Base-by-base conservation (phyloP, 2,888 invertebrate species). In the Macrosiphum euphorbiae region DNA sequence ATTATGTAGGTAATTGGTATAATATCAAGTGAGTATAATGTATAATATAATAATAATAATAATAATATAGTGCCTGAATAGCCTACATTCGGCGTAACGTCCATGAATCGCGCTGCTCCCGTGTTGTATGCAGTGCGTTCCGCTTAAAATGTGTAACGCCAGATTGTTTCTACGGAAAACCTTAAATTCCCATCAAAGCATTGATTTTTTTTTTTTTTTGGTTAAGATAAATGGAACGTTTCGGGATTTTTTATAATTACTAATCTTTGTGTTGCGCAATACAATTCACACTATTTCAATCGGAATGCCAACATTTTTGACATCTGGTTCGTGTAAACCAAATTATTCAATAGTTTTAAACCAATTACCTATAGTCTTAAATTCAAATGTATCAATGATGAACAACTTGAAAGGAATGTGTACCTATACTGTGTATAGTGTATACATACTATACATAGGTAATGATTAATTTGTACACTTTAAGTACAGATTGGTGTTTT, bases 11-110 rank as follows among this genome's bases (percentile, higher is more conserved):
- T 78, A 78, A 78, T 78, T 78, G 78, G 78, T 78, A 78, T 78
- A 78, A 78, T 78, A 78, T 78, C 35, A 78, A 78, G 78, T 78
- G 78, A 78, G 78, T 78, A 35, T 78, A 41, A 78, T 78, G 35
- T 20, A 78, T 78, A 78, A 78, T 78, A 78, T 78, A 78, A 67
- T n/a, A 26, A 11, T 78, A 35, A 78, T 35, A 35, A 78, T 78
- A 78, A 67, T n/a, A 26, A 3, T 78, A 35, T 67, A 67, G 78
- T 78, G 78, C 20, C 78, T 78, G 35, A 78, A 78, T 35, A 78
- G 78, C 78, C 78, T 78, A 78, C 35, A 78, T 78, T 78, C 78
- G 78, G 78, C 35, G 16, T 78, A 35, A 35, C 35, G 78, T 78
- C 78, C 78, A 78, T 78, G 78, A 78, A 78, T 78, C 20, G 35